Evolutionary conservation across 2,113 vertebrate species (phyloP).

Genomic region (Istiophorus platypterus): DNA sequence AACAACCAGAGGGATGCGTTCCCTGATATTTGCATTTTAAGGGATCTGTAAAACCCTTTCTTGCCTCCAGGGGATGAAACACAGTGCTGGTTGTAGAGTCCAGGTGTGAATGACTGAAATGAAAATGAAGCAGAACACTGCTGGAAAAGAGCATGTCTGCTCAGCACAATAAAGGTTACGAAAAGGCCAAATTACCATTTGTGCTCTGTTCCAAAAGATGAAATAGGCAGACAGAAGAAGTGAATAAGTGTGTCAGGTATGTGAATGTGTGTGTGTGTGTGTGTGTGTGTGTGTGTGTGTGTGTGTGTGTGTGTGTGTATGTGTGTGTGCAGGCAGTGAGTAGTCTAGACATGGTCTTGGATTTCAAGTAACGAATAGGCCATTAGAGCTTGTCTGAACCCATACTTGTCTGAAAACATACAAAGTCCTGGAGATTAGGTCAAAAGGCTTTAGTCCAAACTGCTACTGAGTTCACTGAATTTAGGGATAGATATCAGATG

Average conservation of each 20-base stretch:
- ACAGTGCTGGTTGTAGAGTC: conserved; percentile 5
- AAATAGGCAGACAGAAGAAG: conserved; percentile 50
- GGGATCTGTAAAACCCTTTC: conserved; percentile 42
- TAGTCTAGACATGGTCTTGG: conserved; percentile 56
- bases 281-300: conserved; percentile 39
- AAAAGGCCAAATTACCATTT: conserved; percentile 48
- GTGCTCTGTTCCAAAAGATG: conserved; percentile 49
- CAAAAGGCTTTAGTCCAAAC: conserved; percentile 47
- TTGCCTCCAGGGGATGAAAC: conserved; percentile 60
- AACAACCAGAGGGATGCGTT: conserved; percentile 45
- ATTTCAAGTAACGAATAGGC: conserved; percentile 67
- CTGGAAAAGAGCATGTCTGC: conserved; percentile 33
- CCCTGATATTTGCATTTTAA: conserved; percentile 63
- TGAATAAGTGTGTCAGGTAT: conserved; percentile 45
- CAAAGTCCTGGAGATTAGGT: conserved; percentile 50
- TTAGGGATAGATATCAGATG: conserved; percentile 19
- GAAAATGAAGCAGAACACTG: conserved; percentile 33
- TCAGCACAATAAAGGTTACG: conserved; percentile 44
- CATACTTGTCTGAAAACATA: conserved; percentile 47
- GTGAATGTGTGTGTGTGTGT: conserved; percentile 30
- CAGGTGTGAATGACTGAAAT: conserved; percentile 65
- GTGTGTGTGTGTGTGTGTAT: conserved; percentile 32
- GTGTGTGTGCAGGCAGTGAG: conserved; percentile 37
- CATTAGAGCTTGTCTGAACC: conserved; percentile 66
- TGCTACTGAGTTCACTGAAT: conserved; percentile 27